phyloP scores from a whole-genome alignment of 2,797 vertebrate species.

The Sebastes alutus region DNA sequence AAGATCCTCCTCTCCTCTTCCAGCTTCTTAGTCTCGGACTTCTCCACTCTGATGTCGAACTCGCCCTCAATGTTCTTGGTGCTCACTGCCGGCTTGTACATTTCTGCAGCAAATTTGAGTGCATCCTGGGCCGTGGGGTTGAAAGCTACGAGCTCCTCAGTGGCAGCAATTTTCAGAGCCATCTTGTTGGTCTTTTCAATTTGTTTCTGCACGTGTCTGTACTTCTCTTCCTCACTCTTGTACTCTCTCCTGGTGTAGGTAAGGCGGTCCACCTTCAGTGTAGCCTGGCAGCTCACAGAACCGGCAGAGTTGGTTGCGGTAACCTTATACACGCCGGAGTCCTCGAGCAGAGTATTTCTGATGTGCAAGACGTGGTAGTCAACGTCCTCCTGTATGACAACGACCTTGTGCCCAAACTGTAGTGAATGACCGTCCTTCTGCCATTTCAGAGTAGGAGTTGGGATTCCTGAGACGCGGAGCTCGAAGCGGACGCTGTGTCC shows the following conservation, averaged over 20 bases:
- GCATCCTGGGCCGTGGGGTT: conserved; percentile 95
- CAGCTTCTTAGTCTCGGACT: conserved; percentile 88
- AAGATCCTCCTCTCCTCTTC: conserved; percentile 90
- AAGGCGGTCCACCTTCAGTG: conserved; percentile 92
- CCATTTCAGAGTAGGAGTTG: conserved; percentile 89
- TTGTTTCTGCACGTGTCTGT: conserved; percentile 89
- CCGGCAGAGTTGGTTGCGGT: conserved; percentile 95
- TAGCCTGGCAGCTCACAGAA: conserved; percentile 93
- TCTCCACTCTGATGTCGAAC: conserved; percentile 87
- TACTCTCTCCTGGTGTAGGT: conserved; percentile 94
- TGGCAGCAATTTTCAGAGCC: conserved; percentile 91
- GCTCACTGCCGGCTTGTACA: conserved; percentile 97
- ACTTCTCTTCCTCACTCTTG: conserved; percentile 90
- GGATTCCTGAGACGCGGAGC: conserved; percentile 93
- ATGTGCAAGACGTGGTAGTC: conserved; percentile 93
- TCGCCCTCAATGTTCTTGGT: conserved; percentile 96
- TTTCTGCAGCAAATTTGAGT: conserved; percentile 92
- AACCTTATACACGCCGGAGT: conserved; percentile 94
- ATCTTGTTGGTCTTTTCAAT: conserved; percentile 97
- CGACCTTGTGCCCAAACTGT: conserved; percentile 89
- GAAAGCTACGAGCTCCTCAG: conserved; percentile 86
- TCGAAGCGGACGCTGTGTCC: conserved; percentile 94
- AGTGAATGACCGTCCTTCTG: conserved; percentile 93
- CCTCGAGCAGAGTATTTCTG: conserved; percentile 95
- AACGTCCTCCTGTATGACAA: conserved; percentile 91